These are phyloP conservation scores for Xestia rhomboidea DNA, from an alignment of 2,888 invertebrate genomes.

Conservation along the genomic window DNA sequence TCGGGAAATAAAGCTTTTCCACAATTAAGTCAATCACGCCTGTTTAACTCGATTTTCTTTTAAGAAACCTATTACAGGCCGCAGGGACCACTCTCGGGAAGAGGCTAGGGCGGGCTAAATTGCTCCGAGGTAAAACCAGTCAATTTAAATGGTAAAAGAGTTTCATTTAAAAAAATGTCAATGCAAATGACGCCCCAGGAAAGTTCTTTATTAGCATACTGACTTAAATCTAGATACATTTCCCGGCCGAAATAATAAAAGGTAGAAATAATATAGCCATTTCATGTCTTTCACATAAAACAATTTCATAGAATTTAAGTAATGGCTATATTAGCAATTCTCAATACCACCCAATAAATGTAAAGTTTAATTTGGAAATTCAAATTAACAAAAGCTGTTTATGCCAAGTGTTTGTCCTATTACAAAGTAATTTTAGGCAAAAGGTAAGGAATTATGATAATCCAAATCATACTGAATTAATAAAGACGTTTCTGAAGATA, in stretches of 20 bases:
- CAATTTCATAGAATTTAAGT: conserved; percentile 19
- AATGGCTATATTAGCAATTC: conserved; percentile 34
- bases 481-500: conserved; percentile 66
- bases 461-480: conserved; percentile 74
- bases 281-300: conserved; percentile 18
- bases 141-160: conserved; percentile 88
- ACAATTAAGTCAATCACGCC: conserved; percentile 87
- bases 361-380: conserved; percentile 60
- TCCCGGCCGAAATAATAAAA: conserved; percentile 37
- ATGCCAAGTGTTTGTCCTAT: conserved; percentile 70
- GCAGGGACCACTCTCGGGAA: conserved; percentile 82
- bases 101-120: conserved; percentile 79
- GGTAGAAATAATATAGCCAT: conserved; percentile 24
- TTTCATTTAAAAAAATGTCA: conserved; percentile 82
- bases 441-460: conserved; percentile 74
- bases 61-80: conserved; percentile 87
- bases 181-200: conserved; percentile 77
- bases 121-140: conserved; percentile 85
- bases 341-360: conserved; percentile 56
- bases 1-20: conserved; percentile 77
- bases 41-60: conserved; percentile 88
- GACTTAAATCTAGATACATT: conserved; percentile 59
- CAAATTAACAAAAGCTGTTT: conserved; percentile 69
- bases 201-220: conserved; percentile 66
- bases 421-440: conserved; percentile 71